Conservation (phyloP, 2,888 invertebrate genomes). For the Drosophila lacicola region DNA sequence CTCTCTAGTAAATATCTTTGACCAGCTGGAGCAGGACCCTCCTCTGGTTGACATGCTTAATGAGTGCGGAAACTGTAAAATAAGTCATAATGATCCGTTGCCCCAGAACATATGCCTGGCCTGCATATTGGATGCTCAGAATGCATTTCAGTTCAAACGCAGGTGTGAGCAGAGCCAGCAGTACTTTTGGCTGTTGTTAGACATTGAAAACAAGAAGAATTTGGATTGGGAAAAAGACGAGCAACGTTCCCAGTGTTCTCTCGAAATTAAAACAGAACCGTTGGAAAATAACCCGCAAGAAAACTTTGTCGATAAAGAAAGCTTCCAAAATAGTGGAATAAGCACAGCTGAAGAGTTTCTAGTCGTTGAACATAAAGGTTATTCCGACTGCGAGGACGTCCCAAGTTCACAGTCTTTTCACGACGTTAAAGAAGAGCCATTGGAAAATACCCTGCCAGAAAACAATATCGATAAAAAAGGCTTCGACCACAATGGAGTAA, state of each 20-base stretch:
- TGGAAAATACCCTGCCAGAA: background rate
- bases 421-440: background rate
- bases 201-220: background rate
- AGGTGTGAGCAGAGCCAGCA: constrained; percentile 22
- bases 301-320: background rate
- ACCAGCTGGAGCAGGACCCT: constrained; percentile 4
- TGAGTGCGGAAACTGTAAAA: constrained; percentile 17
- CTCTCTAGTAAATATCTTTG: constrained; percentile 26
- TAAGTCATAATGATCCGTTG: constrained; percentile 18
- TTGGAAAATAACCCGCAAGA: background rate
- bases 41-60: constrained; percentile 23
- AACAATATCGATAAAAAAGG: too few relatives aligned
- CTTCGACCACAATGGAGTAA: background rate
- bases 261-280: background rate
- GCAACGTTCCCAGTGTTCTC: background rate
- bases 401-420: background rate
- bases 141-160: constrained; percentile 28
- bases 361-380: too few relatives aligned
- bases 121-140: constrained; percentile 21
- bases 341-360: too few relatives aligned
- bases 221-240: background rate
- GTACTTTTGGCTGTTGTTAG: constrained; percentile 11
- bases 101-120: constrained; percentile 27
- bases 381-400: background rate
- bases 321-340: background rate